Percentiles rank a stretch among this genome's conserved stretches.
Conservation (phyloP, 2,797 vertebrate genomes). For the Potorous gilbertii region DNA sequence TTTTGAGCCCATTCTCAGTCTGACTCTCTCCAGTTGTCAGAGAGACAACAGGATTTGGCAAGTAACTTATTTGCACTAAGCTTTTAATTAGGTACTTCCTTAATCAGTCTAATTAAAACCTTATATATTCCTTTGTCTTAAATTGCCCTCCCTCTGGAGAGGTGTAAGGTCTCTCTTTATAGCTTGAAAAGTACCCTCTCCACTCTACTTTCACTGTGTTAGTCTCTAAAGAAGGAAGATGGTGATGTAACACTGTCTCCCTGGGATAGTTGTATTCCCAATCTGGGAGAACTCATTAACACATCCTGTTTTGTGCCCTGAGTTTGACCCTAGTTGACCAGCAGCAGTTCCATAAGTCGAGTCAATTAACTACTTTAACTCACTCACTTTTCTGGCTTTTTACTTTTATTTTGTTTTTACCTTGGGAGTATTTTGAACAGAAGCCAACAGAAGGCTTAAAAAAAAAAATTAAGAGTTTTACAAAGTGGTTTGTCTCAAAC, state of each 20-base stretch:
- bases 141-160: not conserved
- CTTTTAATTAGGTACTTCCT: slow-evolving; percentile 12
- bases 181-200: not conserved
- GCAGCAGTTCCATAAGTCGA: not conserved
- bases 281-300: not conserved
- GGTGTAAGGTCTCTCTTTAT: not conserved
- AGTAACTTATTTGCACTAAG: not conserved
- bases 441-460: slow-evolving; percentile 1
- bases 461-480: not conserved
- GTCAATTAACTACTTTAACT: not conserved
- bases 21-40: not conserved
- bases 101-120: not conserved
- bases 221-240: not conserved
- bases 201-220: not conserved
- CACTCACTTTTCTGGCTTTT: not conserved
- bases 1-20: not conserved
- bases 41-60: not conserved
- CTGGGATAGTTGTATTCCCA: not conserved
- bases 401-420: not conserved
- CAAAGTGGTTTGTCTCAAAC: not conserved
- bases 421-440: not conserved
- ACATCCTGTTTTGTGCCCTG: not conserved
- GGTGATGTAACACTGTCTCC: not conserved
- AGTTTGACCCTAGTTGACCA: not conserved
- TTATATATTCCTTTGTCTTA: slow-evolving; percentile 5